These are phyloP conservation scores for Pinctada fucata DNA, from an alignment of 2,888 invertebrate genomes.

Conservation along the genomic window DNA sequence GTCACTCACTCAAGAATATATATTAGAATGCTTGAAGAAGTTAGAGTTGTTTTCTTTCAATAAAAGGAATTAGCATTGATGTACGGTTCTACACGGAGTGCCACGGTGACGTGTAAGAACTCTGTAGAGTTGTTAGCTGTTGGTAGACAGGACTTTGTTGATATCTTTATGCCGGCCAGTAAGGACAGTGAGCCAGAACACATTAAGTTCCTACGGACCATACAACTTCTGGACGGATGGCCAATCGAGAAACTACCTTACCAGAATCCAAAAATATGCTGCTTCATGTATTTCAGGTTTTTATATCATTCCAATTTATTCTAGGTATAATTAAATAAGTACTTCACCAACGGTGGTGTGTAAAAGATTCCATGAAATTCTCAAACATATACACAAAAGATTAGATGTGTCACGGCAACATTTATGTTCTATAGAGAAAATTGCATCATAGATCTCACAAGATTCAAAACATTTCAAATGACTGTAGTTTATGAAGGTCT, in stretches of 20 bases:
- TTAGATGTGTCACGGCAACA: too few relatives aligned
- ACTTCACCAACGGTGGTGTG: too few relatives aligned
- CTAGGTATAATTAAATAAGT: too few relatives aligned
- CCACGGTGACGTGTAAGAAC: slow-evolving; percentile 74
- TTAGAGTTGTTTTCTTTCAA: not conserved
- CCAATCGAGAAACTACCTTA: slow-evolving; percentile 71
- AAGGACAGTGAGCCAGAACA: slow-evolving; percentile 73
- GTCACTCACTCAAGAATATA: too few relatives aligned
- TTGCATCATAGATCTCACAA: too few relatives aligned
- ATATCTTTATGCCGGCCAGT: slow-evolving; percentile 78
- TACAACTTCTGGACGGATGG: slow-evolving; percentile 70
- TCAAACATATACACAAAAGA: too few relatives aligned
- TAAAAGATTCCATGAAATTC: too few relatives aligned
- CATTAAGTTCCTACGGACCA: slow-evolving; percentile 68
- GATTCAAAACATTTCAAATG: too few relatives aligned
- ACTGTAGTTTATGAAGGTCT: too few relatives aligned
- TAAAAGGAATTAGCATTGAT: slow-evolving; percentile 74
- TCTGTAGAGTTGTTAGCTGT: slow-evolving; percentile 82
- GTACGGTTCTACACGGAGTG: slow-evolving; percentile 71
- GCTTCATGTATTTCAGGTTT: slow-evolving; percentile 75
- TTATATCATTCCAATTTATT: not conserved
- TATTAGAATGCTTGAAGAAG: not conserved
- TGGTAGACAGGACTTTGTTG: slow-evolving; percentile 80
- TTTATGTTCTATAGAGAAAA: too few relatives aligned
- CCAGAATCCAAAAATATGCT: slow-evolving; percentile 72